Evolutionary conservation across 30 jellyfish, hydroid and myxozoan genomes (phyloP), one percentile per base, ranked within the genome.

Genomic region (Sanderia malayensis): DNA sequence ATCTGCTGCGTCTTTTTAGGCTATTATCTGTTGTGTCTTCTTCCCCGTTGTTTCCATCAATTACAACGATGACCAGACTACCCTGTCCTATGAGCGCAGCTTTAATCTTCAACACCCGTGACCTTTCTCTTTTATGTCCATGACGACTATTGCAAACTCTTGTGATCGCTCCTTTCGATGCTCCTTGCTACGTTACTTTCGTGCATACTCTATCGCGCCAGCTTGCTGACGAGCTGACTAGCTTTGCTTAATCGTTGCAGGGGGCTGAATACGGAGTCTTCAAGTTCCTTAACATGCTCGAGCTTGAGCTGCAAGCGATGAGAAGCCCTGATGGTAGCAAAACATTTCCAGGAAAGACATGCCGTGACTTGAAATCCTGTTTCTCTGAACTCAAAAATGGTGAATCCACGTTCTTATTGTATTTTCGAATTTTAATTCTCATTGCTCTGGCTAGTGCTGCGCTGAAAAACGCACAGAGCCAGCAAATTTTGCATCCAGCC

Each of bases 271-370:
- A 41, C 55, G 55, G 55, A 25, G 57, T 84, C 24, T 84, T 84
- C 85, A 69, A 74, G 44, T 84, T n/a, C 67, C 85, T 84, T 47
- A 58, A 80, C 31, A 23, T 57, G 33, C 8, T 87, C 67, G 94
- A 87, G 33, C 18, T 87, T 27, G 76, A 76, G n/a, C 32, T 87
- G 71, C 86, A 87, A 32, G 96, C 96, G 17, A 44, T 67, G 18
- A 46, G 52, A 37, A 79, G 68, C 61, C 96, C 96, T 2, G 92
- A 74, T 33, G 96, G 96, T 10, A 87, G 93, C 85, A 30, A 46
- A 32, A 46, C 71, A 15, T 87, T 31, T 71, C 96, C 96, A 15
- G 96, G 89, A 31, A 87, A 87, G 75, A 76, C 96, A 18, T 87
- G 96, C 85, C 31, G 85, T 31, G 96, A 87, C 64, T 31, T 87